Evolutionary conservation across 64 coral and sea anemone species (phyloP).

Genomic region (Acropora tenuis): DNA sequence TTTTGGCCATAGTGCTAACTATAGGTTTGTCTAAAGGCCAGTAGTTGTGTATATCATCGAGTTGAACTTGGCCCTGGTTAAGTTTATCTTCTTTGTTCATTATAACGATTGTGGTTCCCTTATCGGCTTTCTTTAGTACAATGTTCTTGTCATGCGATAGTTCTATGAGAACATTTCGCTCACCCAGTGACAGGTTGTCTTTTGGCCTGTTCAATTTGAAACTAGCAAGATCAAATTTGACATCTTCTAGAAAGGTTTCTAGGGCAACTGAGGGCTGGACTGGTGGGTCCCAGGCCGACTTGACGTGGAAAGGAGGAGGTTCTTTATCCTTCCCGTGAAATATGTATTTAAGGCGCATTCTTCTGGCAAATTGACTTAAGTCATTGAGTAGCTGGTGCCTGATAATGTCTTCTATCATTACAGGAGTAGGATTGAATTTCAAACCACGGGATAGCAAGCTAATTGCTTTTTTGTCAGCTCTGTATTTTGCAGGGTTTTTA

Average conservation of each 20-base stretch:
- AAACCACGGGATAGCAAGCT: constrained; percentile 59
- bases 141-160: not conserved
- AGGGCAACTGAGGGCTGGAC: constrained; percentile 55
- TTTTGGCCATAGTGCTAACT: no score
- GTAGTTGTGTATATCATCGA: no score
- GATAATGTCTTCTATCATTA: constrained; percentile 6
- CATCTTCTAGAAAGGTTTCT: constrained; percentile 67
- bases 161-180: constrained; percentile 36
- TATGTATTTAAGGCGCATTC: constrained; percentile 49
- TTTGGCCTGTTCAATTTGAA: constrained; percentile 14
- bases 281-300: constrained; percentile 70
- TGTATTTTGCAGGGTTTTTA: constrained; percentile 52
- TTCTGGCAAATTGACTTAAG: constrained; percentile 49
- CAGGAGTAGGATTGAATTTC: constrained; percentile 65
- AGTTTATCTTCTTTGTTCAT: no score
- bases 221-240: constrained; percentile 55
- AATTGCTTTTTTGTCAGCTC: constrained; percentile 61
- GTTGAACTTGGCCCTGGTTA: no score
- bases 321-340: constrained; percentile 38
- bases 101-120: no score
- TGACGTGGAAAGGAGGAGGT: constrained; percentile 62
- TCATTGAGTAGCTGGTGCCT: constrained; percentile 51
- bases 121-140: no score
- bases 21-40: no score
- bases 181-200: constrained; percentile 53